A percentile compares a stretch with the other conserved stretches of the same genome.
phyloP scores from a whole-genome alignment of 2,113 vertebrate species.

The Notothenia coriiceps region DNA sequence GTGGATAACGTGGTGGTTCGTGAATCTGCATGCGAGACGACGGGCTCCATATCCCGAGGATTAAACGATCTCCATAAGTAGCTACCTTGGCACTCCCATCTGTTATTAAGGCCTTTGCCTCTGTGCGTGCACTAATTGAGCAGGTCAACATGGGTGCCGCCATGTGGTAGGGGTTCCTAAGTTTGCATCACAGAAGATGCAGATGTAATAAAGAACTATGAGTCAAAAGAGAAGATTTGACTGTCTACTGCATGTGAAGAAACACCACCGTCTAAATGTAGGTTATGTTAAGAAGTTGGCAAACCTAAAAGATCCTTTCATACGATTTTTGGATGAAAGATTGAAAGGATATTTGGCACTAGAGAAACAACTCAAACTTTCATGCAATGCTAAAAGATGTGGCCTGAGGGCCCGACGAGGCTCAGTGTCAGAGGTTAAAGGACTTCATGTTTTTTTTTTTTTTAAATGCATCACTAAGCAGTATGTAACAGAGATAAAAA shows the following conservation, averaged over 20 bases:
- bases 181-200: neutral
- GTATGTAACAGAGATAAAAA: no score
- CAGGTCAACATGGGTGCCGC: neutral
- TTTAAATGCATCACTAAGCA: no score
- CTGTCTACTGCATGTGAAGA: neutral
- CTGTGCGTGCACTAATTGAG: neutral
- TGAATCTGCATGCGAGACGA: slow-evolving; percentile 32
- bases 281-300: neutral
- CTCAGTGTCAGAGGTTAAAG: no score
- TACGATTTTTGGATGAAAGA: neutral
- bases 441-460: no score
- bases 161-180: neutral
- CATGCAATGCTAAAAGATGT: neutral
- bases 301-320: neutral
- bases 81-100: neutral
- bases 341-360: neutral
- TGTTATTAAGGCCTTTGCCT: slow-evolving; percentile 24
- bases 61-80: slow-evolving; percentile 28
- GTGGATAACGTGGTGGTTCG: slow-evolving; percentile 18
- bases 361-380: neutral
- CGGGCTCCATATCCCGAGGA: slow-evolving; percentile 9
- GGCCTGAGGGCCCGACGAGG: no score
- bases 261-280: neutral
- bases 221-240: neutral
- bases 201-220: no score